A percentile compares a stretch with the other conserved stretches of the same genome.
These are phyloP conservation scores for Cepaea hortensis DNA, from an alignment of 2,888 invertebrate species.

Conservation along the genomic window DNA sequence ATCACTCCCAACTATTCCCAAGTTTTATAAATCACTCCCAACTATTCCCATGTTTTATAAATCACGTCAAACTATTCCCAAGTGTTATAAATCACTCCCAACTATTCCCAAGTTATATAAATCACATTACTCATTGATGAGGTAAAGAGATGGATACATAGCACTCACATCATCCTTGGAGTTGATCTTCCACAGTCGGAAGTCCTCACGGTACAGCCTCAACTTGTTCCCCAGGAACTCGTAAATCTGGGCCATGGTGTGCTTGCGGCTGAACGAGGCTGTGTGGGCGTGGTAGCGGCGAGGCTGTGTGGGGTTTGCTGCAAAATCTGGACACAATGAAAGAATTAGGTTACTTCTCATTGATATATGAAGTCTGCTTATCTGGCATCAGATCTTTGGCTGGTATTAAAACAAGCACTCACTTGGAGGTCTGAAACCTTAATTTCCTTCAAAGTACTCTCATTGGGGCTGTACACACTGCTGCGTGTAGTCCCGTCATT, in stretches of 20 bases:
- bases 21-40: too few species aligned
- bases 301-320: constrained; percentile 66
- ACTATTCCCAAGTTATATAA: too few species aligned
- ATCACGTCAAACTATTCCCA: not conserved
- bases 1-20: too few species aligned
- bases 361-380: too few species aligned
- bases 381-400: too few species aligned
- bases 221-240: constrained; percentile 88
- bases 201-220: constrained; percentile 85
- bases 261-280: constrained; percentile 89
- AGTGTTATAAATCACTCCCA: too few species aligned
- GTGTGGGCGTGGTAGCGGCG: constrained; percentile 86
- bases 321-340: constrained; percentile 53
- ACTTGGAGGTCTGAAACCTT: too few species aligned
- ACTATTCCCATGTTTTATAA: not conserved
- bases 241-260: constrained; percentile 86
- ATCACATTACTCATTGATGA: too few species aligned
- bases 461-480: too few species aligned
- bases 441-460: too few species aligned
- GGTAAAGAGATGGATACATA: not conserved
- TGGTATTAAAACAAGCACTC: too few species aligned
- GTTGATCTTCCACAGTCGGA: constrained; percentile 82
- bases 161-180: constrained; percentile 77
- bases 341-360: not conserved
- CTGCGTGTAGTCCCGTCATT: too few species aligned